Evolutionary conservation across 2,797 vertebrate genomes (phyloP), one percentile per base, ranked within the genome.

Genomic region (Notolabrus celidotus): DNA sequence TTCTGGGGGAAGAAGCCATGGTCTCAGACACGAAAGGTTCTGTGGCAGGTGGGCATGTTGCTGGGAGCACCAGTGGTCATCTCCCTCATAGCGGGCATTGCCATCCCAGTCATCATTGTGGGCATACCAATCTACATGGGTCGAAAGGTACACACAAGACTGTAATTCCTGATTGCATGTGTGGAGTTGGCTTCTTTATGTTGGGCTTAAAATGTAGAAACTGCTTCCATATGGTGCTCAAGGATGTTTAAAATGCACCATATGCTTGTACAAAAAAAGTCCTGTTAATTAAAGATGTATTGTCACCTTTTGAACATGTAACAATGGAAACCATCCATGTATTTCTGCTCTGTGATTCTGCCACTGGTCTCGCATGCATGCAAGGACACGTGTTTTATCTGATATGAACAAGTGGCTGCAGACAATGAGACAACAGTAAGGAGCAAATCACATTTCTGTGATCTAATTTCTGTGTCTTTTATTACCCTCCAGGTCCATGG

Each of bases 1-100:
- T 97, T 97, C 85, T 96, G 96, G 96, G 96, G 96, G 69, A 96
- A 96, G 91, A 95, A 94, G 92, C 95, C 95, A 0, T 97, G 96
- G 96, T 96, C 95, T 7, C 93, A 95, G 83, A 96, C 94, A 36
- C 91, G 95, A 66, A 96, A 96, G 89, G 93, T 95, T 76, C 92
- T 96, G 55, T 96, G 96, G 96, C 96, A 96, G 90, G 95, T 97
- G 90, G 96, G 95, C 86, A 95, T 96, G 95, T 91, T 96, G 86
- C 94, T 96, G 19, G 96, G 96, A 70, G 96, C 95, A 0, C 96
- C 96, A 0, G 93, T 97, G 90, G 93, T 96, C 89, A 96, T 96
- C 85, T 96, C 95, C 19, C 94, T 97, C 3, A 93, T 96, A 15
- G 95, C 94, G 0, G 96, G 96, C 82, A 91, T 97, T 11, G 96